Evolutionary conservation across 2,797 vertebrate genomes (phyloP).

Genomic region (Hybognathus amarus): DNA sequence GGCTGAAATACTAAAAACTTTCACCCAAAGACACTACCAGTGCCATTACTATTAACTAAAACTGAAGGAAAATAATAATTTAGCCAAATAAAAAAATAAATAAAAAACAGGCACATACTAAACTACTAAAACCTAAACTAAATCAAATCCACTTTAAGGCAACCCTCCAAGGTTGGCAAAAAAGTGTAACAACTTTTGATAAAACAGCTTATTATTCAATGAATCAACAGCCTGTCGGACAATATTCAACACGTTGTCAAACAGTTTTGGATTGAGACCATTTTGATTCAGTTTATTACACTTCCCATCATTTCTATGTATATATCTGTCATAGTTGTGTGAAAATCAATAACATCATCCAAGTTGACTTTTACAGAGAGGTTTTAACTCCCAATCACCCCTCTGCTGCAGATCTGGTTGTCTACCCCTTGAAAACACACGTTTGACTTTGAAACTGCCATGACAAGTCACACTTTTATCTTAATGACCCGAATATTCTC

Average conservation of each 20-base stretch:
- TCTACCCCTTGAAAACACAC: not conserved
- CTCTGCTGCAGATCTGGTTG: not conserved
- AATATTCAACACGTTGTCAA: not conserved
- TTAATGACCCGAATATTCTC: not conserved
- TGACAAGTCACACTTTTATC: not conserved
- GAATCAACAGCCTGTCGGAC: not conserved
- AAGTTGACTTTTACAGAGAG: not conserved
- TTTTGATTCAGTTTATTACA: not conserved
- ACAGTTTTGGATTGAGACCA: not conserved
- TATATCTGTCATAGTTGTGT: not conserved
- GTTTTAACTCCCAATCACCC: not conserved
- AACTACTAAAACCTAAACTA: not conserved
- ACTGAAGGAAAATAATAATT: not conserved
- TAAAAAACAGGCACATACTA: not conserved
- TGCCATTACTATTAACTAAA: not conserved
- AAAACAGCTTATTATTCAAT: not conserved
- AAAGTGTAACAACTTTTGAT: not conserved
- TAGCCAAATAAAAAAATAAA: not conserved
- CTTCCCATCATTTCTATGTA: not conserved
- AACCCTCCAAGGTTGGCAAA: not conserved
- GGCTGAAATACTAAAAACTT: not conserved
- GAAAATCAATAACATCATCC: not conserved
- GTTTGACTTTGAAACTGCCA: not conserved
- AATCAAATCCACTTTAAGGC: too few species aligned
- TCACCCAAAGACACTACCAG: not conserved